Base-by-base conservation (phyloP, 2,113 vertebrate species). In the Raja brachyura region DNA sequence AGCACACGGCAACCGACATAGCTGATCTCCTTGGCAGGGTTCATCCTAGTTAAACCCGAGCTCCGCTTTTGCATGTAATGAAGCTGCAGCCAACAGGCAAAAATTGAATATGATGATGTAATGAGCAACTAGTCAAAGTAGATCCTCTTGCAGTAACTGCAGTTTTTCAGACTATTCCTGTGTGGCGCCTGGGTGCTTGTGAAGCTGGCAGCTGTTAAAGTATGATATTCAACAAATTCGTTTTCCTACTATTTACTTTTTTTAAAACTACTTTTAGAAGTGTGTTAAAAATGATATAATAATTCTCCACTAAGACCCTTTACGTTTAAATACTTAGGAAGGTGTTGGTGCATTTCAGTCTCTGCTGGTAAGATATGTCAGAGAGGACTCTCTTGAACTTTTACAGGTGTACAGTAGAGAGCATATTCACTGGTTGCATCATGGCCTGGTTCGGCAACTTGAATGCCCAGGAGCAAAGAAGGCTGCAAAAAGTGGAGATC, bases 101-200 rank as follows among this genome's bases (percentile, higher is more conserved):
- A 90, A 92, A 92, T 48, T 92, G 90, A 92, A 74, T 73, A 92
- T 48, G 16, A 48, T 92, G 18, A n/a, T 25, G 73, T 92, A 73
- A 92, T 92, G 33, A 92, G 68, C 54, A 39, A 92, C 39, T 92
- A 73, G 33, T 74, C 70, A 92, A 73, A 92, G 14, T 33, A 92
- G 66, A 88, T 63, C 54, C 33, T 73, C 66, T 74, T 73, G 48
- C 68, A 48, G 66, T 39, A 31, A 28, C 33, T 73, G 20, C 70
- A 92, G 73, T 5, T 33, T 11, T 73, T 73, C 18, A 73, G 70
- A 20, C 4, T 73, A 0, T 73, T 73, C 20, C 22, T 20, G 22
- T 73, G 33, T 39, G 90, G 33, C 54, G 11, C 33, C 39, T 92
- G 7, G 20, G 13, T 74, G 33, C 22, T 22, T 3, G 39, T 73